Conservation (phyloP, 2,113 vertebrate genomes). For the Symphodus melops region DNA sequence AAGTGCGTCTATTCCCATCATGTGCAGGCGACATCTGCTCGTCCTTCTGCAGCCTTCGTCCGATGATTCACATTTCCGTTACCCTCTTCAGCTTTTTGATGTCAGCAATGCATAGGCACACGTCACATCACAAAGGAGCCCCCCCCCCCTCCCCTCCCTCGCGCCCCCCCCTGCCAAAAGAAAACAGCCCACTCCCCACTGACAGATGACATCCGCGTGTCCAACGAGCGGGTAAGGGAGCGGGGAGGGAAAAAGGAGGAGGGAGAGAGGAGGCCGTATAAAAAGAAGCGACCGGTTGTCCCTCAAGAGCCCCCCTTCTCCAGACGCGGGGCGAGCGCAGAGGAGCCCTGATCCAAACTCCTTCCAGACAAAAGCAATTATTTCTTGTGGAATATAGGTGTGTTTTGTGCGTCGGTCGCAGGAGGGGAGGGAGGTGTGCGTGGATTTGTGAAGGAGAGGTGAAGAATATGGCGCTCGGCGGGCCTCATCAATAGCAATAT, state of each 20-base stretch:
- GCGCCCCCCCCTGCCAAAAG: not conserved
- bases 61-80: constrained; percentile 29
- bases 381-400: constrained; percentile 85
- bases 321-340: constrained; percentile 67
- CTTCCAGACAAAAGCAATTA: constrained; percentile 89
- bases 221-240: constrained; percentile 51
- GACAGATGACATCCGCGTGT: constrained; percentile 82
- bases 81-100: constrained; percentile 48
- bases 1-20: not conserved
- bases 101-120: constrained; percentile 56
- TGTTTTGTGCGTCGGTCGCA: constrained; percentile 80
- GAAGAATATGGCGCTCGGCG: constrained; percentile 71
- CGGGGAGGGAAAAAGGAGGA: constrained; percentile 40
- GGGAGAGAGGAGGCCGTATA: constrained; percentile 41
- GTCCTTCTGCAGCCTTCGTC: constrained; percentile 9
- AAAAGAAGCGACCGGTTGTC: constrained; percentile 83
- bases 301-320: constrained; percentile 82
- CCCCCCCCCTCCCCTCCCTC: constrained; percentile 11
- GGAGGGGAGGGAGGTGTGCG: constrained; percentile 69
- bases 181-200: constrained; percentile 64
- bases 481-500: constrained; percentile 78
- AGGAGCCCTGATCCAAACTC: constrained; percentile 83
- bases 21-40: not conserved
- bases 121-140: constrained; percentile 58
- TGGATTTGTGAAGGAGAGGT: constrained; percentile 76